A percentile compares a stretch with the other conserved stretches of the same genome.
These are phyloP conservation scores for Eonycteris spelaea DNA, from an alignment of 2,113 vertebrate species.

Conservation along the genomic window DNA sequence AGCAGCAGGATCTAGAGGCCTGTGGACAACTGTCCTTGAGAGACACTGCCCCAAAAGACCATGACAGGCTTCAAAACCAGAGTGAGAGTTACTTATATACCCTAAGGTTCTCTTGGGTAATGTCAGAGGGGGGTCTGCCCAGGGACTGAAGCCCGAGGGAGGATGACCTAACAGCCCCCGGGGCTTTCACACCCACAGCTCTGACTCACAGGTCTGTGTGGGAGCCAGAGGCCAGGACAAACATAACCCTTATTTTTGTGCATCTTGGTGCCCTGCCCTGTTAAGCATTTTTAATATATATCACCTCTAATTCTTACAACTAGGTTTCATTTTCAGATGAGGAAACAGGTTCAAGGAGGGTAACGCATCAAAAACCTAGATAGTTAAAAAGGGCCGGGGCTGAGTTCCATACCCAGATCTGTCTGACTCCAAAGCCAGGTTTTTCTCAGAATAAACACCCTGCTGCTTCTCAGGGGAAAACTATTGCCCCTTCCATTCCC, in stretches of 20 bases:
- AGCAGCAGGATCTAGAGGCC: background rate
- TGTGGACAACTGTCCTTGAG: background rate
- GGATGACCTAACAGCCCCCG: background rate
- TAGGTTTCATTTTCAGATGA: background rate
- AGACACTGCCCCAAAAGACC: background rate
- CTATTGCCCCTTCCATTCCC: too few relatives aligned
- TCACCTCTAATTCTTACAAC: background rate
- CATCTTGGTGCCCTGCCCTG: background rate
- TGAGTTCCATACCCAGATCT: background rate
- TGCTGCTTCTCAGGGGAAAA: background rate
- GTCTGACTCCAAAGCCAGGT: background rate
- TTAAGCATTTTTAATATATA: background rate
- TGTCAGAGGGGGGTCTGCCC: background rate
- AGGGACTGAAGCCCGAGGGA: background rate
- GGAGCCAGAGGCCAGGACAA: background rate
- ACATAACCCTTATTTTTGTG: background rate
- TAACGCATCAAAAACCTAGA: background rate
- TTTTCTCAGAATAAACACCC: background rate
- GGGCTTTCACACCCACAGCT: too few relatives aligned
- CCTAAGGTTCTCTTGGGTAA: too few relatives aligned
- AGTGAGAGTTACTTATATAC: background rate
- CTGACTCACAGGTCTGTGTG: background rate
- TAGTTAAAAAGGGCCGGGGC: background rate
- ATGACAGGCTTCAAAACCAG: background rate
- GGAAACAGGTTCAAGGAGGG: background rate